Percentiles rank a stretch among this genome's conserved stretches.
Evolutionary conservation across 1,140 invertebrate genomes (phyloP).

Genomic region (Oryzaephilus surinamensis): DNA sequence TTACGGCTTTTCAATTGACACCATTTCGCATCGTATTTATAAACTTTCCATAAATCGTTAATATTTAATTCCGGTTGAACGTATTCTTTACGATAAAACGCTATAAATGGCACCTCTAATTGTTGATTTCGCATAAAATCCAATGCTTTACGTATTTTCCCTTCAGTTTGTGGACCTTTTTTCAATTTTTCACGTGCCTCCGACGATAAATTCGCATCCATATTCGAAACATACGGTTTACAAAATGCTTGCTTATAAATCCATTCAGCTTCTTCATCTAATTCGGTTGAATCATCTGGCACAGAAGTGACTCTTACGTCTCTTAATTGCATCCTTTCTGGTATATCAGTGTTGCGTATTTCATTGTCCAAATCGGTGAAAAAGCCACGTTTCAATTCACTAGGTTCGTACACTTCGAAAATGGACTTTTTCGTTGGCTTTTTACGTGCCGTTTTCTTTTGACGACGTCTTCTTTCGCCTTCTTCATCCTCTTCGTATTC

Average conservation of each 20-base stretch:
- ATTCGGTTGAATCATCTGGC: slow-evolving; percentile 71
- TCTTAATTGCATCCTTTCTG: slow-evolving; percentile 86
- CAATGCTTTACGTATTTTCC: slow-evolving; percentile 87
- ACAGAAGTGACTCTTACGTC: slow-evolving; percentile 76
- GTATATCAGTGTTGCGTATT: slow-evolving; percentile 80
- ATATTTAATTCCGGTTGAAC: slow-evolving; percentile 90
- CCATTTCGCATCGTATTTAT: slow-evolving; percentile 94
- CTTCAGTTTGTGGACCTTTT: slow-evolving; percentile 55
- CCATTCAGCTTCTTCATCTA: slow-evolving; percentile 95
- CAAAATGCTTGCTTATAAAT: slow-evolving; percentile 92
- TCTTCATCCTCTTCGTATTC: slow-evolving; percentile 35
- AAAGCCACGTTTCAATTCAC: slow-evolving; percentile 90
- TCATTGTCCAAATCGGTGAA: slow-evolving; percentile 92
- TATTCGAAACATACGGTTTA: slow-evolving; percentile 67
- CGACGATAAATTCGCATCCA: slow-evolving; percentile 47
- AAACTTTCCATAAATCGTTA: slow-evolving; percentile 95
- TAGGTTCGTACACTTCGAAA: slow-evolving; percentile 93
- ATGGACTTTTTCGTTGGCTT: slow-evolving; percentile 81
- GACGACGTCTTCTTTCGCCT: slow-evolving; percentile 41
- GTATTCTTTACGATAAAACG: slow-evolving; percentile 97
- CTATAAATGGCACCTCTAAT: slow-evolving; percentile 95
- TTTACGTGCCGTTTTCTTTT: slow-evolving; percentile 65
- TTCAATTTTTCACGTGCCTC: slow-evolving; percentile 45
- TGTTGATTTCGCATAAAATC: slow-evolving; percentile 94
- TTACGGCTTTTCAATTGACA: slow-evolving; percentile 85